A percentile compares a stretch with the other conserved stretches of the same genome.
Evolutionary conservation across 1,140 invertebrate genomes (phyloP).

Genomic region (Rhynchophorus ferrugineus): DNA sequence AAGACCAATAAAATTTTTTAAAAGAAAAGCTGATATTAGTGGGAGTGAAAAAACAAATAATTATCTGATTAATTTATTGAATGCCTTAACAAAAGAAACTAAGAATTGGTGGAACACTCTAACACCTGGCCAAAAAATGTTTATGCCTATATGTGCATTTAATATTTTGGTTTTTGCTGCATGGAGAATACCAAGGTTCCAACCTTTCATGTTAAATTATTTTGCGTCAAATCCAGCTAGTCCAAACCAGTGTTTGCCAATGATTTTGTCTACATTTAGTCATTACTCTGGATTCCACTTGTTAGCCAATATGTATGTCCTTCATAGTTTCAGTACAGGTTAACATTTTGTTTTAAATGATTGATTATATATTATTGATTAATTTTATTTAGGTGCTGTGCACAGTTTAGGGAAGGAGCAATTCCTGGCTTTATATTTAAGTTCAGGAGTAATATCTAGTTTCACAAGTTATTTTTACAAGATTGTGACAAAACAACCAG

Average conservation of each 20-base stretch:
- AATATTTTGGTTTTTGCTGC: slow-evolving; percentile 76
- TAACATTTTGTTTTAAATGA: slow-evolving; percentile 12
- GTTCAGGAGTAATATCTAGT: slow-evolving; percentile 80
- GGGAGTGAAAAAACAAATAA: slow-evolving; percentile 1
- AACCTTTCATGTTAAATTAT: slow-evolving; percentile 72
- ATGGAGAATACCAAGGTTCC: slow-evolving; percentile 71
- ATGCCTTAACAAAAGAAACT: slow-evolving; percentile 49
- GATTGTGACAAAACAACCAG: slow-evolving; percentile 53
- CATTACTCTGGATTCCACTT: slow-evolving; percentile 84
- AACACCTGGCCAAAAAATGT: slow-evolving; percentile 67
- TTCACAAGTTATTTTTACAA: slow-evolving; percentile 80
- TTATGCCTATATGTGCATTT: slow-evolving; percentile 67
- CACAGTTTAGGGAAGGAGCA: slow-evolving; percentile 83
- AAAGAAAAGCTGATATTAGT: slow-evolving; percentile 14
- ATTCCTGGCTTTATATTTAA: slow-evolving; percentile 84
- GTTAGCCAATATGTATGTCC: slow-evolving; percentile 90
- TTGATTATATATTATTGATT: not conserved
- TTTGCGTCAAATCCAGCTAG: slow-evolving; percentile 76
- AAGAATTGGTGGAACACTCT: slow-evolving; percentile 69
- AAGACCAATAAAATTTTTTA: slow-evolving; percentile 44
- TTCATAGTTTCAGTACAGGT: slow-evolving; percentile 74
- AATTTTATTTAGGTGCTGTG: slow-evolving; percentile 50
- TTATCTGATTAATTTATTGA: slow-evolving; percentile 36
- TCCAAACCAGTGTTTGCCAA: slow-evolving; percentile 68
- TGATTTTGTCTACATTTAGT: slow-evolving; percentile 90